phyloP scores from a whole-genome alignment of 2,888 invertebrate genomes.

The Lepidocyrtoides sp. region DNA sequence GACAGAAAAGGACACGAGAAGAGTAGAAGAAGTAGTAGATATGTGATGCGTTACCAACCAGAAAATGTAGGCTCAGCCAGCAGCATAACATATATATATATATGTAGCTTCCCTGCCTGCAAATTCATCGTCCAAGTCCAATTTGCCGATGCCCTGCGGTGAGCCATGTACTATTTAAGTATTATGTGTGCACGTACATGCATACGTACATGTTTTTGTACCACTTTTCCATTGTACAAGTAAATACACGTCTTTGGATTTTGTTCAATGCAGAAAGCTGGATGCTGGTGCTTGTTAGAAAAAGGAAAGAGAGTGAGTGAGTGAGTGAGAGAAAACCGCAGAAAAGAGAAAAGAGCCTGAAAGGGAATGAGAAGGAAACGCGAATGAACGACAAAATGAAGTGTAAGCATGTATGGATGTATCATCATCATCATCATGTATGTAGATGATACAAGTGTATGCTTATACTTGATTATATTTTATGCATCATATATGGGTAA shows the following conservation, averaged over 20 bases:
- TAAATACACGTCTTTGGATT: slow-evolving; percentile 6
- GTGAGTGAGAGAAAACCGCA: slow-evolving; percentile 56
- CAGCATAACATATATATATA: not conserved
- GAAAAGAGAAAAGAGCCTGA: slow-evolving; percentile 74
- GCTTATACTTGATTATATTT: not conserved
- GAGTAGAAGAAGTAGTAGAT: not conserved
- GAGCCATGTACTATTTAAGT: slow-evolving; percentile 66
- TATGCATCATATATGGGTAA: not conserved
- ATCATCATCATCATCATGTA: not conserved
- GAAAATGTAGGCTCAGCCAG: slow-evolving; percentile 56
- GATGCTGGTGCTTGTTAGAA: slow-evolving; percentile 58
- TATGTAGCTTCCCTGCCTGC: slow-evolving; percentile 59
- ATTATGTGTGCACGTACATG: slow-evolving; percentile 50
- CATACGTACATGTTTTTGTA: slow-evolving; percentile 60
- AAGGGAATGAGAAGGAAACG: slow-evolving; percentile 59
- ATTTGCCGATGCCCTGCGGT: slow-evolving; percentile 78
- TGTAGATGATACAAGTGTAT: not conserved
- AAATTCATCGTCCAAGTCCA: slow-evolving; percentile 73
- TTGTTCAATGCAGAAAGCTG: not conserved
- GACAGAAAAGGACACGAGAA: slow-evolving; percentile 16
- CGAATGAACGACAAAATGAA: slow-evolving; percentile 62
- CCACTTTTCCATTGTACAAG: slow-evolving; percentile 40
- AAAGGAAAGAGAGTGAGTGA: slow-evolving; percentile 13
- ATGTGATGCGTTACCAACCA: slow-evolving; percentile 32
- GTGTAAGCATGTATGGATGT: not conserved